Evolutionary conservation across 2,797 vertebrate genomes (phyloP).

Genomic region (Meriones psammophilus): DNA sequence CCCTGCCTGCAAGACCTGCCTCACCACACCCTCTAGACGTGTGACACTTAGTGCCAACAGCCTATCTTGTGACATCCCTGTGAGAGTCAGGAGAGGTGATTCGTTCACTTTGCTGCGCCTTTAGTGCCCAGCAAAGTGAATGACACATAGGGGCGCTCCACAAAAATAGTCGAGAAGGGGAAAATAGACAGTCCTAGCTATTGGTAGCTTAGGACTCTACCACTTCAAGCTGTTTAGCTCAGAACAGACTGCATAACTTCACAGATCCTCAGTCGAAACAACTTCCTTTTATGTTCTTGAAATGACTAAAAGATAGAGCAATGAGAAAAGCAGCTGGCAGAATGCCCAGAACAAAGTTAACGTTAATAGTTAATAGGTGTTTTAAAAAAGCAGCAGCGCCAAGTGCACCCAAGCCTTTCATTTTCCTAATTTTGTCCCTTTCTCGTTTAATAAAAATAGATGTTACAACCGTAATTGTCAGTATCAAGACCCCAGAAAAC

Average conservation of each 20-base stretch:
- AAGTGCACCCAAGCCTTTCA: constrained; percentile 59
- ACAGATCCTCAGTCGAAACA: constrained; percentile 48
- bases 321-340: constrained; percentile 41
- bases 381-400: constrained; percentile 36
- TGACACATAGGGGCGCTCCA: neutral
- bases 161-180: neutral
- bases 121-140: neutral
- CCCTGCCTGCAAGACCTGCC: neutral
- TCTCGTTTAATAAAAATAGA: constrained; percentile 73
- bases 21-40: neutral
- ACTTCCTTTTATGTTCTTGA: constrained; percentile 12
- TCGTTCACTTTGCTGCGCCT: neutral
- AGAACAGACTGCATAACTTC: neutral
- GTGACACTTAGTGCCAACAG: neutral
- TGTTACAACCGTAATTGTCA: constrained; percentile 48
- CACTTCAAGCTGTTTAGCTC: neutral
- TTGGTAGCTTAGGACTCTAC: neutral
- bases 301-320: constrained; percentile 16
- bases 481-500: constrained; percentile 67
- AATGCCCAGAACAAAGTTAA: constrained; percentile 63
- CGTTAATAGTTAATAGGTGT: constrained; percentile 58
- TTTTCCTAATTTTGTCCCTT: constrained; percentile 72
- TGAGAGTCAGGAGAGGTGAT: neutral
- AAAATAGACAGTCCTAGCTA: neutral
- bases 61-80: neutral